Evolutionary conservation across 2,888 invertebrate genomes (phyloP), one percentile per base, ranked within the genome.

Genomic region (Eueremaeus valkanovi): DNA sequence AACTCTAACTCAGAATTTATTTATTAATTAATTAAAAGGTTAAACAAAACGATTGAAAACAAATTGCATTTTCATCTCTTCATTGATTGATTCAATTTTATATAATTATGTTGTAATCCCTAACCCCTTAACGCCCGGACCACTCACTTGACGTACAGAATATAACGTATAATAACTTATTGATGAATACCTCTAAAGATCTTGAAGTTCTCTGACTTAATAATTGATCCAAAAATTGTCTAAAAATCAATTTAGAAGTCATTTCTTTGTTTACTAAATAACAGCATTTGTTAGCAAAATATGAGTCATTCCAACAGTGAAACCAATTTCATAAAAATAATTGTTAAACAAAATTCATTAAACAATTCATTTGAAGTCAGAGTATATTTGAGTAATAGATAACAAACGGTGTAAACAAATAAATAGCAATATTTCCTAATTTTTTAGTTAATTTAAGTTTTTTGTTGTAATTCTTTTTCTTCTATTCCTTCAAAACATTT

Each of bases 161-260:
- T 24, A n/a, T 29, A n/a, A n/a, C n/a, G n/a, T n/a, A n/a, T n/a
- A n/a, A n/a, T n/a, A n/a, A n/a, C n/a, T n/a, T n/a, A 13, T 55
- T 27, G 58, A 45, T 70, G 42, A 70, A 45, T 70, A 70, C 70
- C 70, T 70, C 70, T 70, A 21, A n/a, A 45, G n/a, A n/a, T 66
- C 66, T 70, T 70, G 70, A 70, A 70, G 42, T 70, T 70, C 66
- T 70, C 45, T 42, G 42, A 70, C 70, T 70, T 70, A 45, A 70
- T 70, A 55, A 66, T 13, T 36, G 29, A 31, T 31, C 68, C 31
- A 68, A 21, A 31, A 40, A 68, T 68, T 45, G 45, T 42, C 11
- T 21, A 42, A 42, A 70, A 66, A 36, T 66, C 63, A 66, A 66
- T 40, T 36, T 70, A 42, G 45, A 70, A 70, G 70, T 70, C 70